A percentile compares a stretch with the other conserved stretches of the same genome.
Evolutionary conservation across 2,113 vertebrate species (phyloP).

Genomic region (Festucalex cinctus): DNA sequence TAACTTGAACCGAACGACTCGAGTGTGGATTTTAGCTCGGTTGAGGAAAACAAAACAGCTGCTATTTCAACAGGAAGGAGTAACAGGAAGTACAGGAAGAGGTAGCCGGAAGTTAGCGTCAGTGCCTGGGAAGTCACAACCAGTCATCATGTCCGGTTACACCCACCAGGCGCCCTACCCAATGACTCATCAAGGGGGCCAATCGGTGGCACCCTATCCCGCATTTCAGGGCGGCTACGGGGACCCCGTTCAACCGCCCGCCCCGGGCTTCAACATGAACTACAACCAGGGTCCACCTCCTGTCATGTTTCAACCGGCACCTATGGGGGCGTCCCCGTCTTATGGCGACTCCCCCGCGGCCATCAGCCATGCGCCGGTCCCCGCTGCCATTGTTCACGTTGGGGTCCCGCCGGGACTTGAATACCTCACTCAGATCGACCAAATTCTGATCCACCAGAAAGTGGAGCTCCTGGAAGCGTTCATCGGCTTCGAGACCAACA

Average conservation of each 20-base stretch:
- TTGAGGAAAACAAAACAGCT: background rate
- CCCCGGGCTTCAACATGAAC: constrained; percentile 71
- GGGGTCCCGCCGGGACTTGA: constrained; percentile 81
- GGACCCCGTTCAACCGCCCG: constrained; percentile 50
- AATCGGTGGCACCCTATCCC: constrained; percentile 70
- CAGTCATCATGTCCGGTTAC: constrained; percentile 45
- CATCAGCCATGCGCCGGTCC: background rate
- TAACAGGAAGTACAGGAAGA: too few species aligned
- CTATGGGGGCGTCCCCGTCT: constrained; percentile 37
- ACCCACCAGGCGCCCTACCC: constrained; percentile 63
- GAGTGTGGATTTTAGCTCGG: background rate
- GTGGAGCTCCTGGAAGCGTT: constrained; percentile 82
- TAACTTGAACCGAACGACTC: background rate
- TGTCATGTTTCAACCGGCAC: constrained; percentile 65
- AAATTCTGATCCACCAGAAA: constrained; percentile 87
- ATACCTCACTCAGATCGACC: constrained; percentile 85
- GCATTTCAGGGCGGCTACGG: constrained; percentile 50
- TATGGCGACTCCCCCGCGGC: constrained; percentile 16
- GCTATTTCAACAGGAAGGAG: background rate
- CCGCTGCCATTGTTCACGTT: constrained; percentile 33
- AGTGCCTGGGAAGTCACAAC: too few species aligned
- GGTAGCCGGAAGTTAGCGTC: background rate
- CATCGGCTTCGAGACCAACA: constrained; percentile 82
- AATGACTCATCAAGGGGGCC: constrained; percentile 53
- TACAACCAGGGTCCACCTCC: constrained; percentile 56